phyloP scores from a whole-genome alignment of 1,140 invertebrate genomes.

The Palaemon carinicauda region DNA sequence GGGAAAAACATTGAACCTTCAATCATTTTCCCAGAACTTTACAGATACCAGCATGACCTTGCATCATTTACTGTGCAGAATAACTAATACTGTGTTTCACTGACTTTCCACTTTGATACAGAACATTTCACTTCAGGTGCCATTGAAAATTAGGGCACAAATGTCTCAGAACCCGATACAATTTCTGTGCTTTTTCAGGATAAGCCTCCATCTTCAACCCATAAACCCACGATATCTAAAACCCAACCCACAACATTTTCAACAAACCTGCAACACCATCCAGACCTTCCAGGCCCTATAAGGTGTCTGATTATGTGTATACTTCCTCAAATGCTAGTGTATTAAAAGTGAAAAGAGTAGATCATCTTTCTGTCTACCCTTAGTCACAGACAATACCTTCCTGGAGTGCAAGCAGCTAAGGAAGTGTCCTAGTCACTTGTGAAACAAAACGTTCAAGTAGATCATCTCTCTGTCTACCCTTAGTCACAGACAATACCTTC shows the following conservation, averaged over 20 bases:
- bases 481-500: no score
- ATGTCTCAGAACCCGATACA: conserved; percentile 17
- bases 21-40: conserved; percentile 3
- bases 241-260: not conserved
- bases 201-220: not conserved
- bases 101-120: conserved; percentile 7
- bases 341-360: conserved; percentile 7
- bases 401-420: no score
- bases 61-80: conserved; percentile 12
- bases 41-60: conserved; percentile 7
- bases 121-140: conserved; percentile 19
- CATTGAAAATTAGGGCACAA: conserved; percentile 5
- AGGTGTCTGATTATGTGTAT: not conserved
- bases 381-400: no score
- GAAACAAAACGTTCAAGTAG: not conserved
- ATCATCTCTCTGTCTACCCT: not conserved
- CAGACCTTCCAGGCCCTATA: not conserved
- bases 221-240: not conserved
- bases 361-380: no score
- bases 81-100: not conserved
- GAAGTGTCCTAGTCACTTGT: not conserved
- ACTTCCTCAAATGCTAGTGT: not conserved
- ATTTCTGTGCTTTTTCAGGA: conserved; percentile 16
- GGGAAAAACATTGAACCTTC: no score
- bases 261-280: not conserved